Base-by-base conservation (phyloP, 2,888 invertebrate genomes). In the Caenorhabditis sp. region DNA sequence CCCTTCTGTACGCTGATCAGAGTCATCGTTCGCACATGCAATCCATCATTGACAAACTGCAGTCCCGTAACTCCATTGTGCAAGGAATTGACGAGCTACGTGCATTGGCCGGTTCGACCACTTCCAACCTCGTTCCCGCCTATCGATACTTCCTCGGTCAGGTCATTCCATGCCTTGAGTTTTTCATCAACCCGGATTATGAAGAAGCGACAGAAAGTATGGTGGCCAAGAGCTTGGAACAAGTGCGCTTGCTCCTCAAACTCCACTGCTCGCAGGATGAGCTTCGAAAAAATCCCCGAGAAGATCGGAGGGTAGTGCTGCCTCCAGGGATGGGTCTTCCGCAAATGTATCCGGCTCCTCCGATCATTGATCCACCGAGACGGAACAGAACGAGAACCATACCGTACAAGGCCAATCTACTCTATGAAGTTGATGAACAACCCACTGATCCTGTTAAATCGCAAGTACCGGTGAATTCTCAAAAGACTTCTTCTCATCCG, bases 21-120 rank as follows among this genome's bases (percentile, higher is more conserved):
- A 93, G 93, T 4, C 97, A 97, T 89, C 97, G 97, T 89, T 95
- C 95, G 8, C 96, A 98, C 89, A 99, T 99, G 97, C 98, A 99
- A 90, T 90, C 91, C 8, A 91, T 92, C 62, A 91, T 92, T 78
- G 83, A 83, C 61, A 82, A 81, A 20, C 63, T 84, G 11, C 81
- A 81, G 26, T 76, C 81, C 9, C 59, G 73, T 2, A 77, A 73
- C 13, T 68, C 80, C 0, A 80, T 80, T 43, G 30, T 39, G 26
- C 79, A 80, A 50, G 73, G 76, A 2, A 53, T 82, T 22, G 80
- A 80, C 4, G 82, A 82, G 27, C 37, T 82, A 13, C 45, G 43
- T 7, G 43, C 30, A 1, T 22, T 70, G 1, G 30, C 61, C 0
- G 17, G 13, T 5, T 63, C 63, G 4, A 26, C 7, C 1, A 30